phyloP scores from a whole-genome alignment of 2,888 invertebrate genomes.

The Graphium colonna region DNA sequence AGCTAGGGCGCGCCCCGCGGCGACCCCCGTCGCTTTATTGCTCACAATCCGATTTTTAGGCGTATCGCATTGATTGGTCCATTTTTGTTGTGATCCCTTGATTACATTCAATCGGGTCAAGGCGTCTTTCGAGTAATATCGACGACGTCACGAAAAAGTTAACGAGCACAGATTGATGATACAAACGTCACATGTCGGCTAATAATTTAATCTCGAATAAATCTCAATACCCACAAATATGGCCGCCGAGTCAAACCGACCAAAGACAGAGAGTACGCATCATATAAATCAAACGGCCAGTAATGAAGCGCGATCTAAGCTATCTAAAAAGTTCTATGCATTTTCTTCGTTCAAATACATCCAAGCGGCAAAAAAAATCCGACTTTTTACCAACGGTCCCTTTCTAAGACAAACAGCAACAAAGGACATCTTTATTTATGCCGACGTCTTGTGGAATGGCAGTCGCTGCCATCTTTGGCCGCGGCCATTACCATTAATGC shows the following conservation, averaged over 20 bases:
- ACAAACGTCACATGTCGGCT: too few species aligned
- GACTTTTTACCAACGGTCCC: conserved; percentile 5
- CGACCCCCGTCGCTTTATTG: conserved; percentile 8
- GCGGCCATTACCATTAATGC: conserved; percentile 14
- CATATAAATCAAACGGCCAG: neutral
- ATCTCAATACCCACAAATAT: too few species aligned
- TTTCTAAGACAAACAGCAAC: conserved; percentile 4
- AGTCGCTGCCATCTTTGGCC: conserved; percentile 6
- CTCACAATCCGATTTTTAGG: neutral
- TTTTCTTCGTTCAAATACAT: neutral
- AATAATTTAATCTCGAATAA: too few species aligned
- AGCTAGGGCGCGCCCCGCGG: conserved; percentile 20
- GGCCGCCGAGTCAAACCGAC: too few species aligned
- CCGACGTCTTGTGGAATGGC: conserved; percentile 1
- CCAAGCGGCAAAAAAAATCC: neutral
- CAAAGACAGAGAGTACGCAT: too few species aligned
- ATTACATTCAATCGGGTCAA: conserved; percentile 3
- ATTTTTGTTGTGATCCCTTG: neutral
- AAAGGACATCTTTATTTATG: conserved; percentile 17
- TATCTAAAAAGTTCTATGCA: neutral
- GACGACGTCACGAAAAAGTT: neutral
- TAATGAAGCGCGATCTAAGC: neutral
- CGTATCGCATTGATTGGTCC: neutral
- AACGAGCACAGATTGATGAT: too few species aligned
- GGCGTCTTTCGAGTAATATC: neutral